phyloP scores from a whole-genome alignment of 2,113 vertebrate genomes.

The Saccopteryx leptura region DNA sequence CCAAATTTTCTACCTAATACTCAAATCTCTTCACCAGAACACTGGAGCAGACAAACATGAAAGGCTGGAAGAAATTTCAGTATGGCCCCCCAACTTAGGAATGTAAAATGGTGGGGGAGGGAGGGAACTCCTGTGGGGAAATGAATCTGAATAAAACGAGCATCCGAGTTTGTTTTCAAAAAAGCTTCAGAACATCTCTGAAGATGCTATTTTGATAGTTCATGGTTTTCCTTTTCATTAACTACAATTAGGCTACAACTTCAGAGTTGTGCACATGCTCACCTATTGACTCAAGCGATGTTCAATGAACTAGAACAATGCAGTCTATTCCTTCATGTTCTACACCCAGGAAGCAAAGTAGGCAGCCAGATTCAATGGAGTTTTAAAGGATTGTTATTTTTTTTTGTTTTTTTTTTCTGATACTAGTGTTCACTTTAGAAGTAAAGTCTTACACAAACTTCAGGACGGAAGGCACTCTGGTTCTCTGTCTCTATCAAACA shows the following conservation, averaged over 20 bases:
- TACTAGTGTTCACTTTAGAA: background rate
- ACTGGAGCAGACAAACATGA: conserved; percentile 13
- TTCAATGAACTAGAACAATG: background rate
- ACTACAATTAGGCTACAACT: background rate
- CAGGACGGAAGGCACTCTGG: background rate
- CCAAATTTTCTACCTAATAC: conserved; percentile 26
- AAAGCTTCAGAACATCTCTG: background rate
- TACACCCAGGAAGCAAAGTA: background rate
- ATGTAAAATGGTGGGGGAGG: background rate
- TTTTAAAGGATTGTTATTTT: background rate
- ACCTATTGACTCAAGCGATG: background rate
- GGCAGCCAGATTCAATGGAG: background rate
- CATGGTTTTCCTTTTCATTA: background rate
- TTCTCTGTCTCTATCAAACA: background rate
- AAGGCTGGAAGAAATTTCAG: background rate
- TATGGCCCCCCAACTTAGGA: background rate
- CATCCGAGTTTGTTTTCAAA: background rate
- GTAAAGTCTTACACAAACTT: background rate
- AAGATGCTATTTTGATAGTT: conserved; percentile 37
- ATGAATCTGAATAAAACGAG: conserved; percentile 26
- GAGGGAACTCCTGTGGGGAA: background rate
- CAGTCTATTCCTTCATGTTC: background rate
- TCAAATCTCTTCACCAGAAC: conserved; percentile 14
- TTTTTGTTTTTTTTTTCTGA: background rate
- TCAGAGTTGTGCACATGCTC: background rate